Percentiles rank a stretch among this genome's conserved stretches.
Conservation (phyloP, 2,113 vertebrate genomes). For the Pteropus alecto region DNA sequence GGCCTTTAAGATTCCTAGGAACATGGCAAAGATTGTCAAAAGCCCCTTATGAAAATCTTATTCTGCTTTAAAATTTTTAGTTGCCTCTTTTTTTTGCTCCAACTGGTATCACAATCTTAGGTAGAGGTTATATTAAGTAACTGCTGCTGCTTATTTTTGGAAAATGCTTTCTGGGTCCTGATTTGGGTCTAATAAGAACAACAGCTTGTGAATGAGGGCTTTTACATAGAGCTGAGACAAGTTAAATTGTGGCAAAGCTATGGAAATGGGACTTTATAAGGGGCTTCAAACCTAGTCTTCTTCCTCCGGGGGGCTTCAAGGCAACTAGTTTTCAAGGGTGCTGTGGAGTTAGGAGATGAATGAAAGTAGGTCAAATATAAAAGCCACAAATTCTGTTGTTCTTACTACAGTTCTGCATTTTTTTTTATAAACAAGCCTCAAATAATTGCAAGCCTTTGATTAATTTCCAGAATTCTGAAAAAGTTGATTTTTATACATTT, state of each 20-base stretch:
- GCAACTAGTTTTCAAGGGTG: neutral
- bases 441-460: neutral
- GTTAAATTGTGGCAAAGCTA: neutral
- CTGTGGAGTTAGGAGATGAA: neutral
- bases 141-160: neutral
- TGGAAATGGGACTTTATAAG: neutral
- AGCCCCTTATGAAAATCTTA: neutral
- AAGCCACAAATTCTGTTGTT: neutral
- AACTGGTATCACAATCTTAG: neutral
- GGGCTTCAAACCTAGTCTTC: neutral
- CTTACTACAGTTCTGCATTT: neutral
- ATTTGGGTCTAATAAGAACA: neutral
- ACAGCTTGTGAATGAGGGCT: neutral
- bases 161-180: neutral
- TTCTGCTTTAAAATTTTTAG: neutral
- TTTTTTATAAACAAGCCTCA: neutral
- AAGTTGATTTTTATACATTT: neutral
- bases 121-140: neutral
- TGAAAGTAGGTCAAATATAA: neutral
- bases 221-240: neutral
- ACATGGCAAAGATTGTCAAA: neutral
- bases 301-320: neutral
- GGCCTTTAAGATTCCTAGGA: neutral
- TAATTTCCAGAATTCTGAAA: neutral
- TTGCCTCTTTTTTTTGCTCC: neutral